Percentiles rank a stretch among this genome's conserved stretches.
Conservation (phyloP, 2,888 invertebrate genomes). For the Philhelius pedissequus region DNA sequence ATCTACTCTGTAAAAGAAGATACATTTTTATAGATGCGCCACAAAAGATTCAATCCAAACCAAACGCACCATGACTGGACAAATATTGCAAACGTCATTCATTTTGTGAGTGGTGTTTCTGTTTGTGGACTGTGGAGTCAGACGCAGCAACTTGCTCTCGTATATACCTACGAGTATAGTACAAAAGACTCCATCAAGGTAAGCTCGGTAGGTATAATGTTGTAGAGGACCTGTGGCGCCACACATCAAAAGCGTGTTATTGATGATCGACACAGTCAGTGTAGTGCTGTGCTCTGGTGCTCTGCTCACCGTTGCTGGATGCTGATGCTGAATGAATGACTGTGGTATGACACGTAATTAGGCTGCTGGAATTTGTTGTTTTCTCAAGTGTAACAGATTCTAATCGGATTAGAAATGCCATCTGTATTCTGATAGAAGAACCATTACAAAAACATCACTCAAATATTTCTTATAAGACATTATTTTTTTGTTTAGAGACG, state of each 20-base stretch:
- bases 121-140: background rate
- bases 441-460: background rate
- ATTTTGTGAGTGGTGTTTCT: constrained; percentile 11
- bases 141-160: background rate
- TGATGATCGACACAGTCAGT: constrained; percentile 47
- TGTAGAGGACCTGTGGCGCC: constrained; percentile 61
- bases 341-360: constrained; percentile 67
- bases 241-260: constrained; percentile 67
- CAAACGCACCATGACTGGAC: constrained; percentile 66
- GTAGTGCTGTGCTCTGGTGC: background rate
- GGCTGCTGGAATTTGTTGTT: constrained; percentile 69
- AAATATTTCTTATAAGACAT: background rate
- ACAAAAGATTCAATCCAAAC: constrained; percentile 39
- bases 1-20: background rate
- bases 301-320: background rate
- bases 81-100: constrained; percentile 67
- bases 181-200: constrained; percentile 41
- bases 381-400: constrained; percentile 67
- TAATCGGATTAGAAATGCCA: constrained; percentile 68
- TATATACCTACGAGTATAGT: too few species aligned
- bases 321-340: constrained; percentile 44
- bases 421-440: constrained; percentile 20
- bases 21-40: background rate
- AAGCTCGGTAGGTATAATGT: too few species aligned
- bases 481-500: background rate